A percentile compares a stretch with the other conserved stretches of the same genome.
Conservation (phyloP, 2,888 invertebrate species). For the Stomorhina lunata region DNA sequence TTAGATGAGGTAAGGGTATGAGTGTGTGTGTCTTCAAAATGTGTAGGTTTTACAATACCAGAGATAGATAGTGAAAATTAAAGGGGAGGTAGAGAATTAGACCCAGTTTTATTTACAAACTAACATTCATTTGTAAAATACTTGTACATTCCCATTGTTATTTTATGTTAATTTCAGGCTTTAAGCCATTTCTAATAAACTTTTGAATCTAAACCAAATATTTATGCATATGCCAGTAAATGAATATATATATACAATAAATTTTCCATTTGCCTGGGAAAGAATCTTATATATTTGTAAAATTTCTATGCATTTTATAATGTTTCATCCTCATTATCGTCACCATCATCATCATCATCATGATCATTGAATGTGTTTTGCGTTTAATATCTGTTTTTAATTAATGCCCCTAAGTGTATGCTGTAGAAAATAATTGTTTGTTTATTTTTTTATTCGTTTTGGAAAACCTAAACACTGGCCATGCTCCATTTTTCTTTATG, state of each 20-base stretch:
- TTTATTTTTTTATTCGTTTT: background rate
- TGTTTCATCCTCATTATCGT: conserved; percentile 16
- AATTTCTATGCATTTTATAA: conserved; percentile 15
- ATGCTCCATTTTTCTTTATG: conserved; percentile 41
- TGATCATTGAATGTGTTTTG: conserved; percentile 33
- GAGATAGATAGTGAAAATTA: no score
- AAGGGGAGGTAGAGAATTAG: no score
- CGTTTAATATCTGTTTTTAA: conserved; percentile 52
- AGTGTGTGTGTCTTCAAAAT: background rate
- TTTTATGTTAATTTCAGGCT: conserved; percentile 42
- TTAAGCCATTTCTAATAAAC: conserved; percentile 16
- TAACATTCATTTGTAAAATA: no score
- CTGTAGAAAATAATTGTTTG: conserved; percentile 48
- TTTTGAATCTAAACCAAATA: conserved; percentile 15
- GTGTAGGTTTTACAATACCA: no score
- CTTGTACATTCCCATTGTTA: conserved; percentile 10
- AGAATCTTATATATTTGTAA: no score
- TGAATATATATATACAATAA: no score
- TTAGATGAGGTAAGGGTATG: background rate
- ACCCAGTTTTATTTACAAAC: no score
- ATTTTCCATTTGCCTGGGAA: background rate
- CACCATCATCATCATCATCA: conserved; percentile 2
- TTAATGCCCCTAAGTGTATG: conserved; percentile 59
- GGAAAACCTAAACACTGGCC: conserved; percentile 20
- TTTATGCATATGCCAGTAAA: background rate